Percentiles rank a stretch among this genome's conserved stretches.
Evolutionary conservation across 2,888 invertebrate species (phyloP).

Genomic region (Chymomyza procnemis): DNA sequence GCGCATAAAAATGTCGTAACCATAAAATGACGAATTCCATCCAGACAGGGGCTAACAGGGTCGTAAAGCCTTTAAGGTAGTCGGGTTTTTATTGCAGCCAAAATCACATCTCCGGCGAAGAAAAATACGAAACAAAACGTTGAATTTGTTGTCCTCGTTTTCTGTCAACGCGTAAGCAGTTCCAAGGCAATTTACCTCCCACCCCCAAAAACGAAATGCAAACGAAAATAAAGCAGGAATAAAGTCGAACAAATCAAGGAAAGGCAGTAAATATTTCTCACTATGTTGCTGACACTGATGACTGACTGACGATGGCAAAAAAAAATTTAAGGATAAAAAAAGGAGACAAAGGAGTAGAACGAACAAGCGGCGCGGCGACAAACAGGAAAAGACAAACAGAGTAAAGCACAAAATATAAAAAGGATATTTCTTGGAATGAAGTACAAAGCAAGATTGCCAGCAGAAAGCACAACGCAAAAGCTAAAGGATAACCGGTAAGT

Average conservation of each 20-base stretch:
- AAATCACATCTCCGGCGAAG: slow-evolving; percentile 58
- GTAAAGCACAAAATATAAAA: background rate
- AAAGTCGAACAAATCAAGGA: slow-evolving; percentile 26
- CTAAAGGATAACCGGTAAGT: background rate
- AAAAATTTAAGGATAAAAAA: slow-evolving; percentile 12
- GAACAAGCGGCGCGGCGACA: slow-evolving; percentile 27
- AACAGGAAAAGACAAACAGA: background rate
- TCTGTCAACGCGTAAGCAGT: no score
- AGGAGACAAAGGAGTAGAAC: slow-evolving; percentile 3
- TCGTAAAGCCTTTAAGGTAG: slow-evolving; percentile 68
- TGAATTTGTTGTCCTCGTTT: slow-evolving; percentile 53
- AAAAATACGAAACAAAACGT: slow-evolving; percentile 48
- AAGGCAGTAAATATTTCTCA: slow-evolving; percentile 58
- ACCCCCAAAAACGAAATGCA: slow-evolving; percentile 17
- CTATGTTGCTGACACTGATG: slow-evolving; percentile 45
- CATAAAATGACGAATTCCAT: slow-evolving; percentile 65
- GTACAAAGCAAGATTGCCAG: background rate
- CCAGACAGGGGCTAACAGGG: slow-evolving; percentile 37
- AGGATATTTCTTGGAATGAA: background rate
- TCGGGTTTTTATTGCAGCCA: slow-evolving; percentile 64
- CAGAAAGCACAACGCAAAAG: background rate
- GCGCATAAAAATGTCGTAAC: slow-evolving; percentile 52
- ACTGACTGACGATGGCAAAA: slow-evolving; percentile 50
- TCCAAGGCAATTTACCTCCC: slow-evolving; percentile 41
- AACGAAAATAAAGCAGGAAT: background rate